phyloP scores from a whole-genome alignment of 2,113 vertebrate genomes.

The Mus spicilegus region DNA sequence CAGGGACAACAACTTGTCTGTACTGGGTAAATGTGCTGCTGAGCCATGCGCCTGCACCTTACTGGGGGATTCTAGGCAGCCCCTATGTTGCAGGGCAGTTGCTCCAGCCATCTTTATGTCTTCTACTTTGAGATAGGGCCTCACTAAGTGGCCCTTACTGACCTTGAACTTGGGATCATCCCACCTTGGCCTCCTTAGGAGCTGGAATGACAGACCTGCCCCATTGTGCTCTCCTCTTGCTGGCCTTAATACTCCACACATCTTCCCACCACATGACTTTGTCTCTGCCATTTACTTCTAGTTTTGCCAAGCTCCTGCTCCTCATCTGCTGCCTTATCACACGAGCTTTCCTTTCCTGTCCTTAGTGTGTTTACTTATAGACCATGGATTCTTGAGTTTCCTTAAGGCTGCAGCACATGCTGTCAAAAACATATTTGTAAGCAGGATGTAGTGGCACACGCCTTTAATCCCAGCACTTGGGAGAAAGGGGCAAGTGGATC shows the following conservation, averaged over 20 bases:
- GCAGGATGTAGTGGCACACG: neutral
- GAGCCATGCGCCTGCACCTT: neutral
- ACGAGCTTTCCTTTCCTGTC: neutral
- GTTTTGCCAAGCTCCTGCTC: neutral
- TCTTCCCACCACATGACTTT: neutral
- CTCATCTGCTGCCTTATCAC: neutral
- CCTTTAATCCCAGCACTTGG: neutral
- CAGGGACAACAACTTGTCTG: neutral
- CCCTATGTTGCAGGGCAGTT: neutral
- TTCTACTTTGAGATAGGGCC: neutral
- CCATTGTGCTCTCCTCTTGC: neutral
- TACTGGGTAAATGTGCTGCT: neutral
- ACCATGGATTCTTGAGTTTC: neutral
- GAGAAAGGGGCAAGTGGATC: too few species aligned
- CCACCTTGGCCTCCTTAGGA: too few species aligned
- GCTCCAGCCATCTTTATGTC: too few species aligned
- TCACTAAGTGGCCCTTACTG: neutral
- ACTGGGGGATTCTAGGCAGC: neutral
- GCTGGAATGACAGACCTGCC: neutral
- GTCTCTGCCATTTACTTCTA: neutral
- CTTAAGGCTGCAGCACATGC: conserved; percentile 13
- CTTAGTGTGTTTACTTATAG: neutral
- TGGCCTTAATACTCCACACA: neutral
- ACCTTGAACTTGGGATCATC: neutral
- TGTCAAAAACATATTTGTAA: neutral